Base-by-base conservation (phyloP, 2,113 vertebrate genomes). In the Lepisosteus osseus region DNA sequence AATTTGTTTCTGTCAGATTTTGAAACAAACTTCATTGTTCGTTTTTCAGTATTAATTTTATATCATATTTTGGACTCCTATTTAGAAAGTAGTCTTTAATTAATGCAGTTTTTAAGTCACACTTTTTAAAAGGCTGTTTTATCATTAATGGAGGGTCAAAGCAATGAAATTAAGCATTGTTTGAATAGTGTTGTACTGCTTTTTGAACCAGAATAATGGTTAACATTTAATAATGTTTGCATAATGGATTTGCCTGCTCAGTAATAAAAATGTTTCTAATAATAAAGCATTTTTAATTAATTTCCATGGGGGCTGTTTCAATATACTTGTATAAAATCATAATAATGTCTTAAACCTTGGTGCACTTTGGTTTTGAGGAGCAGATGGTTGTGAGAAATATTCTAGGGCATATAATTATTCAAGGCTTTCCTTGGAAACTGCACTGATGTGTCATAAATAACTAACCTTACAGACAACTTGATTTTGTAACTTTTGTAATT, bases 131-230 rank as follows among this genome's bases (percentile, higher is more conserved):
- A 47, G 64, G 44, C 64, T 14, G 12, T 47, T 40, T n/a, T 44
- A n/a, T 44, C 64, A 66, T 66, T 66, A 66, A 66, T 44, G 43
- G 44, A 47, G 64, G 64, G 64, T 66, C 64, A 66, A 66, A 47
- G 64, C 43, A 43, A 41, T 43, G 43, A 47, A 66, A 66, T 66
- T n/a, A 66, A 9, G 42, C 43, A 13, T 66, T 6, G 43, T 66
- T 45, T 47, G 40, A 65, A 62, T 62, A 62, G 44, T 43, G 64
- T 9, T 15, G 42, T 8, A n/a, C 64, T 66, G 43, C 43, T 15
- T 66, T 66, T 47, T 42, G 45, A 15, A 42, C 43, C 17, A 44
- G 11, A 65, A 44, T 65, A 66, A 66, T 66, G 64, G 14, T 66
- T 66, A 51, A 44, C 13, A 13, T 66, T 66, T 44, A 66, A 66